Conservation (phyloP, 2,888 invertebrate genomes). For the Xanthia icteritia region DNA sequence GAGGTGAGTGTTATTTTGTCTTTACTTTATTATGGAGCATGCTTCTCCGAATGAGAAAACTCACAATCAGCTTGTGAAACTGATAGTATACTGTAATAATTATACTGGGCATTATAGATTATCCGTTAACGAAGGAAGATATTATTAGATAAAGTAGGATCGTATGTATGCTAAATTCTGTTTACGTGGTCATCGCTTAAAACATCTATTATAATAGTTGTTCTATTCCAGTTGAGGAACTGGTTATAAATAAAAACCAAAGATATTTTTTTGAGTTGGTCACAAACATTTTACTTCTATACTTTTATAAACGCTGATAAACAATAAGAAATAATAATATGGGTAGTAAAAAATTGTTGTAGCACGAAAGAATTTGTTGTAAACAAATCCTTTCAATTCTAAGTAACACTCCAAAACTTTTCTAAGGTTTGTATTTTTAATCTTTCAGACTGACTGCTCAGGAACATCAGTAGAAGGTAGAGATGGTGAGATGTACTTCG, state of each 20-base stretch:
- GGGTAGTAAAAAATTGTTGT: neutral
- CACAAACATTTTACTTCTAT: neutral
- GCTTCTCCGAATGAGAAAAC: neutral
- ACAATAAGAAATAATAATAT: neutral
- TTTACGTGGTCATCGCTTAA: neutral
- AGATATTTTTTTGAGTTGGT: neutral
- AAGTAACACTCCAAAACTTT: neutral
- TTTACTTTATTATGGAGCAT: neutral
- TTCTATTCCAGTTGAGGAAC: too few species aligned
- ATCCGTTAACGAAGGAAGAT: neutral
- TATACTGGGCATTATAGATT: neutral
- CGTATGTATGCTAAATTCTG: neutral
- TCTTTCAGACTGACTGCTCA: constrained; percentile 94
- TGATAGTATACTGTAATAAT: neutral
- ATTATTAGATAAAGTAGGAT: neutral
- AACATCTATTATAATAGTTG: neutral
- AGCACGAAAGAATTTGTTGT: neutral
- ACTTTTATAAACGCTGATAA: neutral
- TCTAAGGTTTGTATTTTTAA: constrained; percentile 25
- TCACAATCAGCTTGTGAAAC: neutral
- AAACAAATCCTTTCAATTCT: neutral
- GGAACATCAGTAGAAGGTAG: constrained; percentile 93
- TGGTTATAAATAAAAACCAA: neutral
- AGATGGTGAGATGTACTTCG: constrained; percentile 96
- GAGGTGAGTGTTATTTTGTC: constrained; percentile 85